Conservation (phyloP, 2,888 invertebrate species). For the Chrysolina oricalcia region DNA sequence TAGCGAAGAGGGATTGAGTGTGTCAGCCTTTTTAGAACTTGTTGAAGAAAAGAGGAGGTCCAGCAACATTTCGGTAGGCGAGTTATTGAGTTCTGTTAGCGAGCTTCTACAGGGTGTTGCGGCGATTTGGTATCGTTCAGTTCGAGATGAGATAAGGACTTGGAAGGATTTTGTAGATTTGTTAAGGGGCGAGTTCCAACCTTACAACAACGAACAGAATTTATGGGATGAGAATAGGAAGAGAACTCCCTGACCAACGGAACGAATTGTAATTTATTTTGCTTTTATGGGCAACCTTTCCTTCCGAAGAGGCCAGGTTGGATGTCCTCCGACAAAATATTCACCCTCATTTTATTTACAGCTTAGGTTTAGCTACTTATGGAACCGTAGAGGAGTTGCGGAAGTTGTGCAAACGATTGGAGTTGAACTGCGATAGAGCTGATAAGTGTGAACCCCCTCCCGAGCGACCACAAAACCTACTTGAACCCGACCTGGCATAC, state of each 20-base stretch:
- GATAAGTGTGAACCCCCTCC: constrained; percentile 10
- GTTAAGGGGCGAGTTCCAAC: constrained; percentile 4
- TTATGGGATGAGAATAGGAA: neutral
- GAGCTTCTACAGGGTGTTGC: constrained; percentile 2
- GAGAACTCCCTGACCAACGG: too few species aligned
- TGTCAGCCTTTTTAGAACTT: constrained; percentile 18
- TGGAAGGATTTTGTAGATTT: neutral
- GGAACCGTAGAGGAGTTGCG: neutral
- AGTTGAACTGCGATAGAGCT: neutral
- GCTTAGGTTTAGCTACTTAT: neutral
- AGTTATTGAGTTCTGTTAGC: constrained; percentile 12
- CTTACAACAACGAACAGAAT: constrained; percentile 2
- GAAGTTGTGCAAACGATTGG: neutral
- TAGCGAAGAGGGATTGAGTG: constrained; percentile 20
- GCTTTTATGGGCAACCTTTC: constrained; percentile 8
- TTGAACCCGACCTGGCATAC: constrained; percentile 24
- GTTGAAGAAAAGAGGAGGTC: constrained; percentile 17
- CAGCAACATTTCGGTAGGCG: neutral
- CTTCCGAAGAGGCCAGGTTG: constrained; percentile 8
- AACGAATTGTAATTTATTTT: constrained; percentile 6
- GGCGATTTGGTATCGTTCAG: constrained; percentile 18
- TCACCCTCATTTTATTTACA: constrained; percentile 10
- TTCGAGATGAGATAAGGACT: constrained; percentile 2
- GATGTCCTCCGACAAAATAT: constrained; percentile 2
- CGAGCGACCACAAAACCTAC: neutral